Percentiles rank a stretch among this genome's conserved stretches.
These are phyloP conservation scores for Monopis laevigella DNA, from an alignment of 2,888 invertebrate species.

Conservation along the genomic window DNA sequence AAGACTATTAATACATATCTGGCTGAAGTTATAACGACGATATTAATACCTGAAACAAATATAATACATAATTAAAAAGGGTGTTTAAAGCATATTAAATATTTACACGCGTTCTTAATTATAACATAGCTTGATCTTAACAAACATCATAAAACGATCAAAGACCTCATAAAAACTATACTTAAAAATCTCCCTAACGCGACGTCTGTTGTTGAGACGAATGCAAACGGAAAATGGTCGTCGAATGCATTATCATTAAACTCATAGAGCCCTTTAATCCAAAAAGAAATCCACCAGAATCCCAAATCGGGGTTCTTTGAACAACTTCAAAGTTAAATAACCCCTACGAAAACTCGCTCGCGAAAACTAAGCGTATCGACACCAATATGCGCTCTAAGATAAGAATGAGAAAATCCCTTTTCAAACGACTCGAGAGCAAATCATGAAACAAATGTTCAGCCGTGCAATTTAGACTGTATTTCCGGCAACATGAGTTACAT, in stretches of 20 bases:
- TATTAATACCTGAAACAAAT: background rate
- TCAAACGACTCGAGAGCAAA: constrained; percentile 26
- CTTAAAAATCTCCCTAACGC: constrained; percentile 23
- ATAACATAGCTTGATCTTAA: constrained; percentile 1
- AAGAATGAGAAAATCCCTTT: constrained; percentile 30
- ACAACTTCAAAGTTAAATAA: constrained; percentile 65
- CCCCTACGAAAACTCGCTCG: constrained; percentile 35
- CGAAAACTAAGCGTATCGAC: constrained; percentile 16
- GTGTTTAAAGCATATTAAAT: background rate
- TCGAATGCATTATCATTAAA: constrained; percentile 60
- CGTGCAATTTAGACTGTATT: constrained; percentile 65
- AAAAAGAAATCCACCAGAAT: constrained; percentile 64
- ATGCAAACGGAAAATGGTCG: constrained; percentile 43
- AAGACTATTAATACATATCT: no score
- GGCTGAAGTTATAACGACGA: no score
- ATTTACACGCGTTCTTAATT: constrained; percentile 4
- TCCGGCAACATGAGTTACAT: constrained; percentile 66
- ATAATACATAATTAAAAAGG: background rate
- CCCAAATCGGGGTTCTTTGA: constrained; percentile 62
- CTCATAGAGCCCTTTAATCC: constrained; percentile 64
- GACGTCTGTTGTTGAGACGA: constrained; percentile 30
- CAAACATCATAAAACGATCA: background rate
- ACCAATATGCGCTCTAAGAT: constrained; percentile 29
- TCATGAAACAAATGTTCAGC: constrained; percentile 55
- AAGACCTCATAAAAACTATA: background rate